Base-by-base conservation (phyloP, 2,797 vertebrate genomes). In the Silurus lanzhouensis region DNA sequence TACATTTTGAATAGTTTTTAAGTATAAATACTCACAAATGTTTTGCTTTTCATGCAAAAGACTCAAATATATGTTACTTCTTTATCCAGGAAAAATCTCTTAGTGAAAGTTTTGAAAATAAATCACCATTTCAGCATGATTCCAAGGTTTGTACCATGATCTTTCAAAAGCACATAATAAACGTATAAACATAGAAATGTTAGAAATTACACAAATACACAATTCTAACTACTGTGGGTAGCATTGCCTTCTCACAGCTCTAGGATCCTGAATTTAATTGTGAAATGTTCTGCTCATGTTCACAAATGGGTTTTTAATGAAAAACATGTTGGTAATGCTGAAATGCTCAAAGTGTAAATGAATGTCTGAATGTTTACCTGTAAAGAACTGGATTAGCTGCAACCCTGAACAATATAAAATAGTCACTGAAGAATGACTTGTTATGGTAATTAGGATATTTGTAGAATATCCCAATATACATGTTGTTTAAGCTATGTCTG, bases 61-160 rank as follows among this genome's bases (percentile, higher is more conserved):
- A 1, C 17, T 77, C 55, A 31, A 20, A 38, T 60, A 38, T 71
- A 2, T 57, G 1, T 85, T 82, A 67, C 5, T 82, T 60, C 2
- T 60, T 76, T 25, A 22, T 20, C 22, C 70, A 85, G 79, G 44
- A 25, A 64, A 83, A 84, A 52, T 27, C 22, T 7, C 31, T 22
- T 3, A 10, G 10, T 22, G 82, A 78, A 3, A 27, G 5, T 48
- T 25, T 44, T 81, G 84, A 81, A 57, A 60, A 82, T 27, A 61
- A 48, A 67, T 67, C 48, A 20, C 17, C 1, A 3, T 14, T n/a
- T 31, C 22, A 25, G 46, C 70, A 66, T 19, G 4, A 9, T 6
- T 27, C 61, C 10, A 68, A 85, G 84, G 84, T 85, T 64, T 81
- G 78, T 74, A 55, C 67, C 52, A 13, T 55, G 38, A 81, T 52